phyloP scores from a whole-genome alignment of 2,888 invertebrate species.

The Drosophila dives region DNA sequence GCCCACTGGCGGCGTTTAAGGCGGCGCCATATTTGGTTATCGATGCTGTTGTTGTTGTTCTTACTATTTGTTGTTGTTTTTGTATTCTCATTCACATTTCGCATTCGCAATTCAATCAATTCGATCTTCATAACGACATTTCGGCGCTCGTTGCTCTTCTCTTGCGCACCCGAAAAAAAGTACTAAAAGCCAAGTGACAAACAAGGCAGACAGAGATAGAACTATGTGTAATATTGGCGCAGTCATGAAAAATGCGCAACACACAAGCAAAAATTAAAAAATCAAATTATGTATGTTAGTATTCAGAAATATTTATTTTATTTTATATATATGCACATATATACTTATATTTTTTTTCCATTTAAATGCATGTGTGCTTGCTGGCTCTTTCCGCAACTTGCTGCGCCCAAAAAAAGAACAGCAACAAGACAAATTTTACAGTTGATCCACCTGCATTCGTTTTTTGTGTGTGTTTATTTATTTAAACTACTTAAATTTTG shows the following conservation, averaged over 20 bases:
- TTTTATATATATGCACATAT: neutral
- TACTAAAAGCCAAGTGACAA: conserved; percentile 53
- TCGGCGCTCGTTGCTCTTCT: conserved; percentile 30
- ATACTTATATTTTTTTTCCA: conserved; percentile 10
- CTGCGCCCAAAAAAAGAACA: conserved; percentile 23
- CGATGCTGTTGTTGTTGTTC: conserved; percentile 17
- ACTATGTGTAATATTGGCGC: conserved; percentile 12
- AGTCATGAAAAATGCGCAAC: conserved; percentile 58
- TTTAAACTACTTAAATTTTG: conserved; percentile 77
- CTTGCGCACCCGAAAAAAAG: conserved; percentile 48
- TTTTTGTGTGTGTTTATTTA: conserved; percentile 61
- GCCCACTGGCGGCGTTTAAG: conserved; percentile 45
- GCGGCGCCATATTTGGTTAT: conserved; percentile 73
- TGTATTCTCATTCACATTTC: conserved; percentile 61
- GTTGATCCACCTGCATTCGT: conserved; percentile 44
- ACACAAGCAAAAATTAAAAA: conserved; percentile 44
- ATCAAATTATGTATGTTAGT: conserved; percentile 39
- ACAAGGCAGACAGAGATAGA: conserved; percentile 17
- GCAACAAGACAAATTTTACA: conserved; percentile 29
- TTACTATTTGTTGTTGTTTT: conserved; percentile 21
- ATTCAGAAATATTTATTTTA: conserved; percentile 28
- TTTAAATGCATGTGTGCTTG: conserved; percentile 42
- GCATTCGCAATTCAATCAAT: conserved; percentile 73
- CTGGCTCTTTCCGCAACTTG: conserved; percentile 29
- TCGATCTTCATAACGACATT: conserved; percentile 76